Evolutionary conservation across 1,140 invertebrate species (phyloP).

Genomic region (Zeugodacus cucurbitae): DNA sequence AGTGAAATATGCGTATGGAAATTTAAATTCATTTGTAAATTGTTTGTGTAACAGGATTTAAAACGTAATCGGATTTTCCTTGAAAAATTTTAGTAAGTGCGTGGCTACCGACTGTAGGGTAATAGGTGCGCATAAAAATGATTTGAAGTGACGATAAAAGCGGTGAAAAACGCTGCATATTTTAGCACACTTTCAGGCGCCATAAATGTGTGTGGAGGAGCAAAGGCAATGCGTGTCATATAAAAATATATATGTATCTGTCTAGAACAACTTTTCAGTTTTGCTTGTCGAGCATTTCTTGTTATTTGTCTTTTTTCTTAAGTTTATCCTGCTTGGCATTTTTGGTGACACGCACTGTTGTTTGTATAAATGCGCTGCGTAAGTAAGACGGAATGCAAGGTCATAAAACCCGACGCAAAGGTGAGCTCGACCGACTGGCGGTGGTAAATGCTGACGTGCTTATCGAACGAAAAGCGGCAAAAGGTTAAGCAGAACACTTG

Average conservation of each 20-base stretch:
- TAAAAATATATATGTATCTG: not conserved
- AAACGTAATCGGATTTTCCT: not conserved
- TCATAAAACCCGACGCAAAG: too few relatives aligned
- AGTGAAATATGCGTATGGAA: not conserved
- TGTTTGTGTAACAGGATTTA: not conserved
- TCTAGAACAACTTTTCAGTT: not conserved
- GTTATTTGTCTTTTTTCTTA: not conserved
- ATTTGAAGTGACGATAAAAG: not conserved
- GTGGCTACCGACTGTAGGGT: not conserved
- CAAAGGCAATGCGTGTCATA: not conserved
- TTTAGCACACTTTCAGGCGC: not conserved
- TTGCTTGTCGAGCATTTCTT: not conserved
- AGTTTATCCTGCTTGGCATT: not conserved
- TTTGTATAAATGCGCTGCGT: not conserved
- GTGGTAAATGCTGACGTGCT: too few relatives aligned
- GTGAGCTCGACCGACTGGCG: too few relatives aligned
- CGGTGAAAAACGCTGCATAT: not conserved
- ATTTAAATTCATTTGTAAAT: not conserved
- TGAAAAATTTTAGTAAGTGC: not conserved
- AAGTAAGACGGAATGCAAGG: not conserved
- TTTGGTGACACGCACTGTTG: not conserved
- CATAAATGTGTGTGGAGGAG: not conserved
- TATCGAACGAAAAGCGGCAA: not conserved
- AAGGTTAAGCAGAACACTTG: not conserved
- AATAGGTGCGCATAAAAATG: not conserved